Percentiles rank a stretch among this genome's conserved stretches.
Evolutionary conservation across 2,888 invertebrate genomes (phyloP).

Genomic region (Osmoderma eremita): DNA sequence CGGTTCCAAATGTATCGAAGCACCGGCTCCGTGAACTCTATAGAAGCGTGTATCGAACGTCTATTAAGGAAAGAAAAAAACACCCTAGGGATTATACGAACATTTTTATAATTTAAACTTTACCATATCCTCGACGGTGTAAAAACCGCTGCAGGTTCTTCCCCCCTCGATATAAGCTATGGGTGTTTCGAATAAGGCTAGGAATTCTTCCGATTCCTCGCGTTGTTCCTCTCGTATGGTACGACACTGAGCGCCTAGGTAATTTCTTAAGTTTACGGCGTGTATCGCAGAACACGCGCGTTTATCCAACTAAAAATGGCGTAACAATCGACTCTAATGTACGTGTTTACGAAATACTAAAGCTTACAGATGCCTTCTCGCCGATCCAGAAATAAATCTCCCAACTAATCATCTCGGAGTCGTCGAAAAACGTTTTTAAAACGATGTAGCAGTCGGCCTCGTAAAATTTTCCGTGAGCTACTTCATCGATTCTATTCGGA

Average conservation of each 20-base stretch:
- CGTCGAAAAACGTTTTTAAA: slow-evolving; percentile 86
- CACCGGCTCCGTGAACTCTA: slow-evolving; percentile 88
- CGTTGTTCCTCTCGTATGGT: slow-evolving; percentile 97
- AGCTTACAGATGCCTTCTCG: slow-evolving; percentile 85
- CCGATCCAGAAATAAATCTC: slow-evolving; percentile 99
- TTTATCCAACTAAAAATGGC: slow-evolving; percentile 80
- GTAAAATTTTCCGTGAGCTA: slow-evolving; percentile 96
- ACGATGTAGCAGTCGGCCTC: slow-evolving; percentile 99
- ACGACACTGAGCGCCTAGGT: slow-evolving; percentile 91
- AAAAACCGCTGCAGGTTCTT: slow-evolving; percentile 97
- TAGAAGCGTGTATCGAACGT: slow-evolving; percentile 86
- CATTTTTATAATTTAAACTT: slow-evolving; percentile 49
- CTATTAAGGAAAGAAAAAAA: slow-evolving; percentile 62
- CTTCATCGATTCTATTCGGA: slow-evolving; percentile 93
- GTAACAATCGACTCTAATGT: not conserved
- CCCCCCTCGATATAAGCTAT: slow-evolving; percentile 97
- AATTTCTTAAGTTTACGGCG: slow-evolving; percentile 96
- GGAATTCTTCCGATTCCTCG: slow-evolving; percentile 96
- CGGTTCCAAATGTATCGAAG: slow-evolving; percentile 88
- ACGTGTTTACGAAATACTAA: not conserved
- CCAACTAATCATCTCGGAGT: slow-evolving; percentile 87
- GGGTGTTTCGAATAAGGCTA: slow-evolving; percentile 88
- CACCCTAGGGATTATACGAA: not conserved
- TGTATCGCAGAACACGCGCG: slow-evolving; percentile 97
- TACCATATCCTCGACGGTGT: slow-evolving; percentile 92